Evolutionary conservation across 2,113 vertebrate genomes (phyloP).

Genomic region (Paradisaea rubra): DNA sequence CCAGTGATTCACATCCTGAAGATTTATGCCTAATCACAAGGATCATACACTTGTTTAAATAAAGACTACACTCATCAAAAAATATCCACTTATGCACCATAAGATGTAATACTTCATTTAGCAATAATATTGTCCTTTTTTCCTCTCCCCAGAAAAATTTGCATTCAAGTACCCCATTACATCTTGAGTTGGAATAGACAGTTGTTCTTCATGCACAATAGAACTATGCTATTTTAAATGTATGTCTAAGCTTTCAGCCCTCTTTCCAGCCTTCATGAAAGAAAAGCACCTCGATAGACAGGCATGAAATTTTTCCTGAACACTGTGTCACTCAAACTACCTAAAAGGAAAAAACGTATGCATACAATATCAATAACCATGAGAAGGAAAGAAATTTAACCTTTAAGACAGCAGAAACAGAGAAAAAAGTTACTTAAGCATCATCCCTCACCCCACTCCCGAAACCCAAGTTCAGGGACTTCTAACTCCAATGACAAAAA

Average conservation of each 20-base stretch:
- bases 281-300: not conserved
- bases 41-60: not conserved
- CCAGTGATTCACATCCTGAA: not conserved
- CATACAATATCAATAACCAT: not conserved
- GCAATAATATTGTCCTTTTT: not conserved
- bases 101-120: not conserved
- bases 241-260: not conserved
- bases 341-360: not conserved
- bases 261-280: not conserved
- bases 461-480: not conserved
- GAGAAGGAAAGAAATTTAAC: not conserved
- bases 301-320: not conserved
- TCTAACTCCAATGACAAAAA: not conserved
- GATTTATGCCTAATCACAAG: not conserved
- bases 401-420: not conserved
- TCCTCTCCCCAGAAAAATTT: not conserved
- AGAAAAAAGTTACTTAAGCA: not conserved
- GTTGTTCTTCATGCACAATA: not conserved
- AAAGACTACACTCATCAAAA: not conserved
- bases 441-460: rapidly evolving
- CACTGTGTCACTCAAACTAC: not conserved
- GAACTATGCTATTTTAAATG: not conserved
- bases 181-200: not conserved
- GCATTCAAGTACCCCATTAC: not conserved
- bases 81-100: not conserved